Evolutionary conservation across 2,888 invertebrate genomes (phyloP).

Genomic region (Pristionchus entomophagus): DNA sequence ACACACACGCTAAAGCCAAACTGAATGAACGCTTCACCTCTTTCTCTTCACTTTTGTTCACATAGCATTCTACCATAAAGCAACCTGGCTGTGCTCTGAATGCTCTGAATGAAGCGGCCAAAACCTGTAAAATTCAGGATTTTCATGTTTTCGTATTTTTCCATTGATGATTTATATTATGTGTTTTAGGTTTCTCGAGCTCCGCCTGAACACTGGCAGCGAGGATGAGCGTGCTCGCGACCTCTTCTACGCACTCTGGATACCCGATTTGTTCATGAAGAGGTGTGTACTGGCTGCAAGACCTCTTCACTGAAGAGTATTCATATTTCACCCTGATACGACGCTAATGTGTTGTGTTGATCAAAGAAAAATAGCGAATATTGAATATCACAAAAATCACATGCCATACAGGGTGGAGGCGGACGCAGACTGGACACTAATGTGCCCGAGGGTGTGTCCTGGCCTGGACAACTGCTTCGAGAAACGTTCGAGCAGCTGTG

Average conservation of each 20-base stretch:
- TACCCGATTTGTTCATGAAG: slow-evolving; percentile 98
- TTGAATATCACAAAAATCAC: too few species aligned
- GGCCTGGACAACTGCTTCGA: slow-evolving; percentile 92
- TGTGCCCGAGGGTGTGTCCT: slow-evolving; percentile 95
- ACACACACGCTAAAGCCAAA: too few species aligned
- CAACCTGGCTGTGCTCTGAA: too few species aligned
- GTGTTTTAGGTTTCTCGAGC: slow-evolving; percentile 86
- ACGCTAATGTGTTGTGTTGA: too few species aligned
- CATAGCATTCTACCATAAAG: too few species aligned
- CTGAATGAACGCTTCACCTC: too few species aligned
- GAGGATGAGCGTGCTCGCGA: slow-evolving; percentile 95
- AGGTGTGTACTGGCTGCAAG: too few species aligned
- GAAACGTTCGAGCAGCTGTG: slow-evolving; percentile 91
- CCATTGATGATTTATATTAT: too few species aligned
- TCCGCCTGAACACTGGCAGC: slow-evolving; percentile 91
- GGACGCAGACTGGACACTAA: slow-evolving; percentile 90
- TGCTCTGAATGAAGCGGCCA: background rate
- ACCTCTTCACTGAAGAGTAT: too few species aligned
- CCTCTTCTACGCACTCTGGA: slow-evolving; percentile 94
- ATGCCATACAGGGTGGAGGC: slow-evolving; percentile 12
- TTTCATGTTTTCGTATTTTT: background rate
- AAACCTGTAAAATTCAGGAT: background rate
- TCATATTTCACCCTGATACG: too few species aligned
- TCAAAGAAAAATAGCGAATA: too few species aligned
- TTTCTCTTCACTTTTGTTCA: too few species aligned